A percentile compares a stretch with the other conserved stretches of the same genome.
Evolutionary conservation across 2,113 vertebrate species (phyloP).

Genomic region (Ia io): DNA sequence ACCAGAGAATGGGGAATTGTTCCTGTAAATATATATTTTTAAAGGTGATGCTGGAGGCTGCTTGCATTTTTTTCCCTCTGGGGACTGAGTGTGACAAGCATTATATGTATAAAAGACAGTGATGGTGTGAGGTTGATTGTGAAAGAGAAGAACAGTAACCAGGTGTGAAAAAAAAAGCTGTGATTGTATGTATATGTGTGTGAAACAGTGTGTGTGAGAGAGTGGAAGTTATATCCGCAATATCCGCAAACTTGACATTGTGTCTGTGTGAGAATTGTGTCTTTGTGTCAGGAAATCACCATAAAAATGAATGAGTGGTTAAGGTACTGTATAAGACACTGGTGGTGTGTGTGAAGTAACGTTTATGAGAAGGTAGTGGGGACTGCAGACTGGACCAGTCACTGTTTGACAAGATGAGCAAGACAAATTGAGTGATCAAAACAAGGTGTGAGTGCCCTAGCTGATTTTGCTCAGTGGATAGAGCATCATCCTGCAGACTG

Average conservation of each 20-base stretch:
- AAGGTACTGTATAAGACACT: neutral
- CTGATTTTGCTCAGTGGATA: too few species aligned
- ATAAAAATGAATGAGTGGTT: neutral
- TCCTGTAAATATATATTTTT: constrained; percentile 80
- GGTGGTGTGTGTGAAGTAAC: neutral
- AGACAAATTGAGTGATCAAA: neutral
- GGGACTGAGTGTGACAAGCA: neutral
- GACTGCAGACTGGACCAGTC: neutral
- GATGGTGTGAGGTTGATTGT: neutral
- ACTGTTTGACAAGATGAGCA: neutral
- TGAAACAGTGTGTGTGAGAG: neutral
- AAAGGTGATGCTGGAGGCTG: constrained; percentile 64
- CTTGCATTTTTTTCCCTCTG: constrained; percentile 4
- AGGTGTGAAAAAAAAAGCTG: neutral
- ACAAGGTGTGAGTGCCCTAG: neutral
- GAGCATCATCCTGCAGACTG: too few species aligned
- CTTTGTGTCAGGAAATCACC: neutral
- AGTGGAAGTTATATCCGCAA: neutral
- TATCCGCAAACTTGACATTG: neutral
- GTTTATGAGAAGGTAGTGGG: neutral
- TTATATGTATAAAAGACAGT: neutral
- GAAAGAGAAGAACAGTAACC: neutral
- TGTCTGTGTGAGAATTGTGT: neutral
- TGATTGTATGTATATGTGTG: neutral
- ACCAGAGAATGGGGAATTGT: constrained; percentile 74